A percentile compares a stretch with the other conserved stretches of the same genome.
Conservation (phyloP, 2,113 vertebrate species). For the Nycticryphes semicollaris region DNA sequence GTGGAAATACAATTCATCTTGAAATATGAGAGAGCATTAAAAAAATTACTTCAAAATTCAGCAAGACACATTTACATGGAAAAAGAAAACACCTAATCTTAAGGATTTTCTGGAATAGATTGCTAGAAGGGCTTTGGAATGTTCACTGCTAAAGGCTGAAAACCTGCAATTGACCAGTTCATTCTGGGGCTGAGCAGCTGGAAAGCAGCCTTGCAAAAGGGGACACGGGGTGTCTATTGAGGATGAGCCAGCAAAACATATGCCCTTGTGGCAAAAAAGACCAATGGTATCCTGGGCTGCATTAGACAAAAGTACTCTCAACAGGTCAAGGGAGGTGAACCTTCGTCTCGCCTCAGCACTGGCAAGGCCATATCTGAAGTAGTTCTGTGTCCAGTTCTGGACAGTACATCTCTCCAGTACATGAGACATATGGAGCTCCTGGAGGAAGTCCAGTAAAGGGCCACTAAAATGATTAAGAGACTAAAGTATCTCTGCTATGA, state of each 20-base stretch:
- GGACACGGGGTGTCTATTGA: background rate
- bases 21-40: background rate
- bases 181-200: accelerated
- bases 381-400: background rate
- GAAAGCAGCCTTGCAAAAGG: background rate
- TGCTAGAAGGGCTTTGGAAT: background rate
- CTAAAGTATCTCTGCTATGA: background rate
- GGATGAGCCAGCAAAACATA: background rate
- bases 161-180: background rate
- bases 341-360: background rate
- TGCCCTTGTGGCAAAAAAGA: background rate
- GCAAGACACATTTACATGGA: background rate
- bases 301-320: background rate
- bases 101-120: background rate
- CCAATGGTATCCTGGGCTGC: background rate
- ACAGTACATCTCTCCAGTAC: background rate
- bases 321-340: background rate
- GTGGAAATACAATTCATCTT: background rate
- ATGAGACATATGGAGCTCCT: background rate
- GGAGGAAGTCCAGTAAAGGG: background rate
- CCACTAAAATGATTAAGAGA: background rate
- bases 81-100: background rate
- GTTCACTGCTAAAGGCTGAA: background rate
- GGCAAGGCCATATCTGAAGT: background rate
- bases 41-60: background rate